Evolutionary conservation across 2,797 vertebrate genomes (phyloP).

Genomic region (Lindbergichthys nudifrons): DNA sequence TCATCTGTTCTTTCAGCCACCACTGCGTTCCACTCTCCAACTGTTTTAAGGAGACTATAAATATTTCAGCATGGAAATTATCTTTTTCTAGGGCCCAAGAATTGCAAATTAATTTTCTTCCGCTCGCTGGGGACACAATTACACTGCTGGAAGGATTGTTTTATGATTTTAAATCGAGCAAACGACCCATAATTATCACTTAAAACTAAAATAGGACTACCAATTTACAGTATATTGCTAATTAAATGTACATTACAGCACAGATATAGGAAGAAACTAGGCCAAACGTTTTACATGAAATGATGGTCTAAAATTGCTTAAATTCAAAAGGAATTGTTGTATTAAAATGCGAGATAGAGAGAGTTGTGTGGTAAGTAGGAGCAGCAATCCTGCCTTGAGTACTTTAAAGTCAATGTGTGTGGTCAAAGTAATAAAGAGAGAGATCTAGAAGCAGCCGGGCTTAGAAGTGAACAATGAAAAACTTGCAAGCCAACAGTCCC

Average conservation of each 20-base stretch:
- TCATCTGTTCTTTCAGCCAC: conserved; percentile 53
- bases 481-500: conserved; percentile 5
- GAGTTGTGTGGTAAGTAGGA: conserved; percentile 24
- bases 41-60: conserved; percentile 70
- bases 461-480: conserved; percentile 48
- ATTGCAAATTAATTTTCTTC: conserved; percentile 64
- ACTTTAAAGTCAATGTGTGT: conserved; percentile 58
- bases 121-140: conserved; percentile 52
- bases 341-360: conserved; percentile 40
- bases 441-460: conserved; percentile 29
- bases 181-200: conserved; percentile 50
- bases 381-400: conserved; percentile 22
- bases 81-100: conserved; percentile 51
- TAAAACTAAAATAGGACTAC: conserved; percentile 26
- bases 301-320: conserved; percentile 1
- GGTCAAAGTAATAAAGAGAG: conserved; percentile 56
- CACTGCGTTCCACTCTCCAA: conserved; percentile 57
- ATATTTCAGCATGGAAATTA: conserved; percentile 73
- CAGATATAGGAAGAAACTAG: conserved; percentile 4
- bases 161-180: conserved; percentile 46
- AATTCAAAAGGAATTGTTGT: conserved; percentile 32
- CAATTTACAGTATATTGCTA: conserved; percentile 37
- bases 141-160: conserved; percentile 35
- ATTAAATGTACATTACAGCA: conserved; percentile 11
- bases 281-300: conserved; percentile 6